A percentile compares a stretch with the other conserved stretches of the same genome.
phyloP scores from a whole-genome alignment of 1,140 invertebrate species.

The Drosophila tsacasi region DNA sequence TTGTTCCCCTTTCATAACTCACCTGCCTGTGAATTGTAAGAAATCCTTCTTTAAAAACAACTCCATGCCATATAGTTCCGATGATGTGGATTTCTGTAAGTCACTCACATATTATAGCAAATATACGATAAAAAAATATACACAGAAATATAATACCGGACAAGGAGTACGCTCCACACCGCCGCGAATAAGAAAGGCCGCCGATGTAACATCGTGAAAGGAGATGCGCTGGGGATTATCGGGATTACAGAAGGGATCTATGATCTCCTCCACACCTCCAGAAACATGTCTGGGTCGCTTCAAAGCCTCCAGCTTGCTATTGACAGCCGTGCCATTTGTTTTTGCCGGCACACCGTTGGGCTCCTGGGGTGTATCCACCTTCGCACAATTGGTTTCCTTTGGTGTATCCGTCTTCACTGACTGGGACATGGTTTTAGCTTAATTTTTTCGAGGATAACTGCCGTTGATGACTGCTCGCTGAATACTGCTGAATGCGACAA shows the following conservation, averaged over 20 bases:
- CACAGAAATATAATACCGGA: slow-evolving; percentile 87
- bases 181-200: slow-evolving; percentile 94
- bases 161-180: slow-evolving; percentile 94
- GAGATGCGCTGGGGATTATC: slow-evolving; percentile 90
- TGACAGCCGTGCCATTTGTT: slow-evolving; percentile 13
- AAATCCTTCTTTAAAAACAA: slow-evolving; percentile 97
- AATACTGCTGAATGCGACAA: slow-evolving; percentile 47
- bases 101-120: background rate
- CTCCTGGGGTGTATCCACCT: slow-evolving; percentile 41
- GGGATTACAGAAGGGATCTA: slow-evolving; percentile 89
- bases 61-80: slow-evolving; percentile 91
- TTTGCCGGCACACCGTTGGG: slow-evolving; percentile 15
- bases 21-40: slow-evolving; percentile 96
- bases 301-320: slow-evolving; percentile 16
- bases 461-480: slow-evolving; percentile 22
- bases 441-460: slow-evolving; percentile 16
- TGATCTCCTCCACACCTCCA: slow-evolving; percentile 56
- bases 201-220: slow-evolving; percentile 95
- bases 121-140: background rate
- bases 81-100: slow-evolving; percentile 90
- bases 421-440: slow-evolving; percentile 45
- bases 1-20: slow-evolving; percentile 22
- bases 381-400: slow-evolving; percentile 23
- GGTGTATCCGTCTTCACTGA: slow-evolving; percentile 37
- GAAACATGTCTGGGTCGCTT: slow-evolving; percentile 41